Base-by-base conservation (phyloP, 2,797 vertebrate genomes). In the Oophaga sylvatica region DNA sequence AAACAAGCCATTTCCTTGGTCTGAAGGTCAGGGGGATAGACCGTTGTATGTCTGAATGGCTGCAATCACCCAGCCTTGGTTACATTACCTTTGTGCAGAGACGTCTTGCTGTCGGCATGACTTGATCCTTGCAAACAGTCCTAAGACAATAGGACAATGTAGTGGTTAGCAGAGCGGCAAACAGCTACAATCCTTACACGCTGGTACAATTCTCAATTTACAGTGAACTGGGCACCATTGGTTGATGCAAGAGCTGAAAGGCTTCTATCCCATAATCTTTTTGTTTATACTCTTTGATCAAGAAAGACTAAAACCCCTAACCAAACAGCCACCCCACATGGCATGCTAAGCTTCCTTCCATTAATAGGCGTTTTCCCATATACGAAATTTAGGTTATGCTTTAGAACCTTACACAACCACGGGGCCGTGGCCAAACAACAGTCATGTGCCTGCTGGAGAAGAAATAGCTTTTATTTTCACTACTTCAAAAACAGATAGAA, bases 111-210 rank as follows among this genome's bases (percentile, higher is more conserved):
- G 71, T 86, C 80, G 31, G 84, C 26, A 71, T 86, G 79, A 81
- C 84, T 89, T 89, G 88, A 86, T 71, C 80, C 73, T 89, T 86
- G 79, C 84, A 89, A 86, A 83, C 88, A 89, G 75, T 89, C 88
- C 88, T 89, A 85, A 57, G 84, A 86, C 80, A 85, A 89, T 77
- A 89, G 75, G 60, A 89, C 83, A 89, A 86, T 70, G 85, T 63
- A 73, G 53, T 70, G 88, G 80, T 89, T 86, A 89, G 80, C 63
- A 88, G 63, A 83, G 86, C 80, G 81, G 80, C 62, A 76, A 87
- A 87, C 70, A 77, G 45, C 16, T 84, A 78, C 87, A 81, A 88
- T 73, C 35, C 82, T 63, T 60, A 62, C 83, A 88, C 19, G 35
- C n/a, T 85, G 87, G 76, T 67, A 59, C 68, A 48, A 59, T 87